Conservation (phyloP, 2,888 invertebrate genomes). For the Cataglyphis rosenhaueri region DNA sequence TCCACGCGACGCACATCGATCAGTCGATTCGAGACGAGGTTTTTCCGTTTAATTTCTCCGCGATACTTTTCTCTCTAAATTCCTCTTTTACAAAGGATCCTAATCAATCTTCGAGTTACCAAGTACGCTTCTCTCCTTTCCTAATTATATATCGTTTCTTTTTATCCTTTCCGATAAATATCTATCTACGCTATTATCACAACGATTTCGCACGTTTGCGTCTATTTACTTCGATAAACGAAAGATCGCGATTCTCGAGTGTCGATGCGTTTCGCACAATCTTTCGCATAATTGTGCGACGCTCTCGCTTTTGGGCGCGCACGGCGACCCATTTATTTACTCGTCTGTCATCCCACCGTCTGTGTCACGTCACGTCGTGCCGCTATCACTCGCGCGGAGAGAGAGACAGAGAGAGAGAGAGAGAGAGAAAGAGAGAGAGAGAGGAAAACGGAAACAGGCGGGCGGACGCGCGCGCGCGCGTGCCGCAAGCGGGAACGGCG, state of each 20-base stretch:
- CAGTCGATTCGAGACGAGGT: constrained; percentile 1
- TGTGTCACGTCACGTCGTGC: constrained; percentile 42
- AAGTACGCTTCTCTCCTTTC: not conserved
- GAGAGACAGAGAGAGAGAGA: constrained; percentile 35
- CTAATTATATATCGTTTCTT: not conserved
- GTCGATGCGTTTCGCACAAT: constrained; percentile 12
- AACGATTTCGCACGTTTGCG: constrained; percentile 22
- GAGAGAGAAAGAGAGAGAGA: constrained; percentile 1
- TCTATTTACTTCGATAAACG: not conserved
- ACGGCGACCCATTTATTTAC: constrained; percentile 71
- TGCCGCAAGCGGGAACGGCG: constrained; percentile 71
- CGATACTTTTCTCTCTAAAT: not conserved
- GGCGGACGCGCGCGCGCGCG: constrained; percentile 59
- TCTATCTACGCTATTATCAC: constrained; percentile 39
- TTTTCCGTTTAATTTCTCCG: not conserved
- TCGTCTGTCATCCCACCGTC: constrained; percentile 60
- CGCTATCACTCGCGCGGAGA: constrained; percentile 24
- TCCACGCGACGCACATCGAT: constrained; percentile 46
- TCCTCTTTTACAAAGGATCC: not conserved
- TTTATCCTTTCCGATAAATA: not conserved
- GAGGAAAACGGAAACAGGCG: constrained; percentile 14
- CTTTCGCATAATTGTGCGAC: constrained; percentile 7
- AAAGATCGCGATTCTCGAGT: not conserved
- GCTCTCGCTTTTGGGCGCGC: constrained; percentile 6
- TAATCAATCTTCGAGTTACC: not conserved